Evolutionary conservation across 2,888 invertebrate genomes (phyloP).

Genomic region (Cephonodes hylas): DNA sequence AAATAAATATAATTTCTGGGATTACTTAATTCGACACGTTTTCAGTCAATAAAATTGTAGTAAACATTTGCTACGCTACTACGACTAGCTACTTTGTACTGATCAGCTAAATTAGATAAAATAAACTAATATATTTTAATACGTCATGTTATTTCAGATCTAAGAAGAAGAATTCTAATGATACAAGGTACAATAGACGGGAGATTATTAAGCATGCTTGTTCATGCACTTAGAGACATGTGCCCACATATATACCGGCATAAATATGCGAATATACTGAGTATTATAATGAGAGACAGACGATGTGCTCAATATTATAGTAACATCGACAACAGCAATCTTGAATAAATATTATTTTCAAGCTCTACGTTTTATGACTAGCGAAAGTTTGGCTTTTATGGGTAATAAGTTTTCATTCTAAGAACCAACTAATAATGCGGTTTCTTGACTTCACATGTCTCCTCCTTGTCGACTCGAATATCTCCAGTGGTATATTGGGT

Average conservation of each 20-base stretch:
- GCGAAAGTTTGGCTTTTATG: conserved; percentile 61
- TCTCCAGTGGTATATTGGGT: conserved; percentile 82
- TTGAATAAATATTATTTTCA: conserved; percentile 53
- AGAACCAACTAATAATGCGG: conserved; percentile 81
- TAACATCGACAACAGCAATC: conserved; percentile 55
- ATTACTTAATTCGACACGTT: neutral
- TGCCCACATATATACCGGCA: conserved; percentile 48
- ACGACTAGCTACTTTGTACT: conserved; percentile 77
- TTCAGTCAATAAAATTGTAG: neutral
- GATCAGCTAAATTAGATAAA: conserved; percentile 37
- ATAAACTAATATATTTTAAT: conserved; percentile 29
- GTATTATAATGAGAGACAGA: conserved; percentile 52
- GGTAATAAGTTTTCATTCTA: conserved; percentile 70
- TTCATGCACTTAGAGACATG: conserved; percentile 62
- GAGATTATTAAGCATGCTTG: conserved; percentile 63
- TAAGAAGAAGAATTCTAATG: conserved; percentile 41
- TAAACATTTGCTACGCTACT: conserved; percentile 26
- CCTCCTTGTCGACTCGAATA: conserved; percentile 80
- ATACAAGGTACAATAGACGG: conserved; percentile 34
- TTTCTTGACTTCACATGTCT: conserved; percentile 80
- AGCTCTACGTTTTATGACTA: conserved; percentile 70
- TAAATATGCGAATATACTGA: conserved; percentile 48
- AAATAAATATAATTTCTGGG: neutral
- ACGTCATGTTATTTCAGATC: conserved; percentile 39
- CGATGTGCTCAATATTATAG: conserved; percentile 42